Evolutionary conservation across 2,888 invertebrate species (phyloP).

Genomic region (Nomada goodeniana): DNA sequence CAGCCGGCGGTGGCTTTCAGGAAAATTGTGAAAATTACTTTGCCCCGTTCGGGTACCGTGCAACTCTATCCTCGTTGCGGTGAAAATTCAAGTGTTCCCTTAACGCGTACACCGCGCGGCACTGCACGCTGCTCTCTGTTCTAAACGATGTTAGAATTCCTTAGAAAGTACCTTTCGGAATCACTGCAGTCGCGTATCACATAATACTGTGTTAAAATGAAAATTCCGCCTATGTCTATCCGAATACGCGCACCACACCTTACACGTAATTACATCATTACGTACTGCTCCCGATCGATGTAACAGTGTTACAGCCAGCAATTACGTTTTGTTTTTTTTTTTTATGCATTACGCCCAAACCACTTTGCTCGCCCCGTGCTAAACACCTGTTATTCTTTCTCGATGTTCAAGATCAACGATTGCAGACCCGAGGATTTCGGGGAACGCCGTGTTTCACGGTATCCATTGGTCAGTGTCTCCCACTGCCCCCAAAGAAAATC

Average conservation of each 20-base stretch:
- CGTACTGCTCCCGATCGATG: background rate
- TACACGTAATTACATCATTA: background rate
- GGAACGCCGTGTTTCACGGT: constrained; percentile 9
- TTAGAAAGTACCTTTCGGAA: constrained; percentile 3
- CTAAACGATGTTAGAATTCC: background rate
- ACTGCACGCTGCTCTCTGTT: background rate
- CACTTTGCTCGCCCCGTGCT: too few relatives aligned
- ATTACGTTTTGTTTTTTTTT: too few relatives aligned
- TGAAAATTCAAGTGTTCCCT: background rate
- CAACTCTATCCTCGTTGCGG: background rate
- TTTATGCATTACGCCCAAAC: background rate
- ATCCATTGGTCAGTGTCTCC: constrained; percentile 53
- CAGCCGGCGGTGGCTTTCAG: background rate
- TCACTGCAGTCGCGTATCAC: background rate
- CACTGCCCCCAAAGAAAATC: constrained; percentile 68
- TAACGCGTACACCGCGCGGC: background rate
- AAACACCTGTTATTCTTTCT: background rate
- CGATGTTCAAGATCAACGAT: constrained; percentile 5
- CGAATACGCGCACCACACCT: background rate
- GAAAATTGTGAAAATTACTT: background rate
- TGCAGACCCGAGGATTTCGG: constrained; percentile 21
- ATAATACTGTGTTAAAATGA: background rate
- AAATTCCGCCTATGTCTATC: background rate
- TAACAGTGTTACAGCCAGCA: background rate
- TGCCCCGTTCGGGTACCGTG: background rate